A percentile compares a stretch with the other conserved stretches of the same genome.
These are phyloP conservation scores for Myioborus melanocephalus DNA, from an alignment of 2,797 vertebrate species.

Conservation along the genomic window DNA sequence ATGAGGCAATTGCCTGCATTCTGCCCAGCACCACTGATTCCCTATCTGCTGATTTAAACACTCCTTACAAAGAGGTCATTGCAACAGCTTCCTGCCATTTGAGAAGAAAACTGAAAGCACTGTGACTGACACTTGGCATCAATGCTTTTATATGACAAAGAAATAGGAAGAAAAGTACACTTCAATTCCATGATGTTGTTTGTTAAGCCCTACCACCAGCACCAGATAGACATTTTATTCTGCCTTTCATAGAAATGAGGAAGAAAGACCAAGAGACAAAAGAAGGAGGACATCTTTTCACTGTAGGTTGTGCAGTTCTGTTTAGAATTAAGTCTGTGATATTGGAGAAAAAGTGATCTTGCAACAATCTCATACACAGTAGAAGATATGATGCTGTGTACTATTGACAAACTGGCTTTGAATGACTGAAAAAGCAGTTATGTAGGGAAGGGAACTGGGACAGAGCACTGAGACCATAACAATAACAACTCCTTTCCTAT, in stretches of 20 bases:
- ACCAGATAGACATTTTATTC: background rate
- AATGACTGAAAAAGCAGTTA: background rate
- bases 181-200: background rate
- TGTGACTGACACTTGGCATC: background rate
- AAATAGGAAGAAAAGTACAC: background rate
- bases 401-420: background rate
- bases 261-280: background rate
- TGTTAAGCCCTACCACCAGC: background rate
- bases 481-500: slow-evolving; percentile 17
- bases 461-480: background rate
- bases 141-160: background rate
- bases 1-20: background rate
- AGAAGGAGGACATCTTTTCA: background rate
- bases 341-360: background rate
- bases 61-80: background rate
- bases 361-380: background rate
- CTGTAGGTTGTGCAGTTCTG: background rate
- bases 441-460: background rate
- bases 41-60: background rate
- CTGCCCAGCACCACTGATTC: background rate
- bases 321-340: background rate
- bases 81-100: background rate
- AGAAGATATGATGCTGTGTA: background rate
- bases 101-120: background rate
- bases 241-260: background rate